phyloP scores from a whole-genome alignment of 2,113 vertebrate genomes.

The Serinus canaria region DNA sequence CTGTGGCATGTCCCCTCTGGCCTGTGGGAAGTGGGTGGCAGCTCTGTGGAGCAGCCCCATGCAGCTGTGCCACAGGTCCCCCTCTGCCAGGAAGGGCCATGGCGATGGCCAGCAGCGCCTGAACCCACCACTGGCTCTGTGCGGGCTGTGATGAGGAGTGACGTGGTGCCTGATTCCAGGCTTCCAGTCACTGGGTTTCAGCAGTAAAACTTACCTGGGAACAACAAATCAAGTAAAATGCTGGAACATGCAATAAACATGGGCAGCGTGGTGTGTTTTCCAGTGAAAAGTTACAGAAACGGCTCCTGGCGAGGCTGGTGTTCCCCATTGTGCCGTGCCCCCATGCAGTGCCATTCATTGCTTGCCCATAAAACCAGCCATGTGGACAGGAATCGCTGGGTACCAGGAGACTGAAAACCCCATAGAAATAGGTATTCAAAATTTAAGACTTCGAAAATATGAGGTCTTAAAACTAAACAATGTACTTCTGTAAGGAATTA shows the following conservation, averaged over 20 bases:
- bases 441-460: slow-evolving; percentile 66
- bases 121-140: fast-evolving
- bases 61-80: fast-evolving
- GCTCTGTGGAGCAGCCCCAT: fast-evolving
- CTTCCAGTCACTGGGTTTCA: neutral
- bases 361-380: slow-evolving; percentile 61
- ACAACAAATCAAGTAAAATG: slow-evolving; percentile 47
- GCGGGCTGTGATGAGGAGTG: neutral
- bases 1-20: fast-evolving
- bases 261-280: neutral
- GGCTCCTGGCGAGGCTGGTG: slow-evolving; percentile 60
- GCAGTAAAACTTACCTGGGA: slow-evolving; percentile 60
- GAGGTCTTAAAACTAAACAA: slow-evolving; percentile 68
- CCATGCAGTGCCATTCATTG: slow-evolving; percentile 58
- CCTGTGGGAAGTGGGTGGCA: fast-evolving
- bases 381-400: slow-evolving; percentile 56
- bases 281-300: slow-evolving; percentile 49
- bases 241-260: slow-evolving; percentile 60
- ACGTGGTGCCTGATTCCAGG: neutral
- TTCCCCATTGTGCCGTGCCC: slow-evolving; percentile 60
- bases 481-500: slow-evolving; percentile 64
- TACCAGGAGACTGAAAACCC: slow-evolving; percentile 51
- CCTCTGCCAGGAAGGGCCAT: fast-evolving
- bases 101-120: neutral
- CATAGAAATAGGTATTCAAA: slow-evolving; percentile 62